These are phyloP conservation scores for Acrobasis repandana DNA, from an alignment of 2,888 invertebrate species.

Conservation along the genomic window DNA sequence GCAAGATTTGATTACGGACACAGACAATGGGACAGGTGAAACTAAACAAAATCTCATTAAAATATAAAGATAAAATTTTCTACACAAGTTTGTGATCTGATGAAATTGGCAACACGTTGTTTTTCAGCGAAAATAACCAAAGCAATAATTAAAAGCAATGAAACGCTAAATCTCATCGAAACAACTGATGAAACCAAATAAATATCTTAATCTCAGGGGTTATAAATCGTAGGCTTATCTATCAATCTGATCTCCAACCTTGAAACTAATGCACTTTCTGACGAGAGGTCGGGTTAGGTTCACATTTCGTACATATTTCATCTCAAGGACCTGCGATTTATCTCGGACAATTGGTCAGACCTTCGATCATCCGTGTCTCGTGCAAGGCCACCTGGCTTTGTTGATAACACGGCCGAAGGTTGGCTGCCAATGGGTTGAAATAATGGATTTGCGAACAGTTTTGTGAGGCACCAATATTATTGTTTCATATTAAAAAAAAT, in stretches of 20 bases:
- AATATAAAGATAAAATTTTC: too few species aligned
- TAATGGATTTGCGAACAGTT: neutral
- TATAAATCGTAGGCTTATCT: neutral
- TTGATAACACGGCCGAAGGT: constrained; percentile 12
- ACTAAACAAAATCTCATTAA: too few species aligned
- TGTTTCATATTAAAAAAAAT: too few species aligned
- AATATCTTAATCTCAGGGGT: neutral
- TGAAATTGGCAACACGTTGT: too few species aligned
- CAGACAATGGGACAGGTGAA: too few species aligned
- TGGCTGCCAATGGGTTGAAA: constrained; percentile 4
- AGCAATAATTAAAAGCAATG: neutral
- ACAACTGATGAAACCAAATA: neutral
- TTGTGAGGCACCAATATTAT: neutral
- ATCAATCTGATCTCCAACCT: constrained; percentile 4
- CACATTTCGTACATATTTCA: constrained; percentile 12
- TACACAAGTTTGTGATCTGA: too few species aligned
- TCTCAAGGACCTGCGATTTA: constrained; percentile 22
- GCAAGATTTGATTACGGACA: too few species aligned
- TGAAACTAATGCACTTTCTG: constrained; percentile 16
- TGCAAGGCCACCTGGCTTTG: constrained; percentile 12
- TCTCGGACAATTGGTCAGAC: constrained; percentile 7
- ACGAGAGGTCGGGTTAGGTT: constrained; percentile 4
- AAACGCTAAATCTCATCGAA: neutral
- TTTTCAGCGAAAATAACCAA: too few species aligned
- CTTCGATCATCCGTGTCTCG: constrained; percentile 6